Evolutionary conservation across 2,888 invertebrate species (phyloP).

Genomic region (Amorpha juglandis): DNA sequence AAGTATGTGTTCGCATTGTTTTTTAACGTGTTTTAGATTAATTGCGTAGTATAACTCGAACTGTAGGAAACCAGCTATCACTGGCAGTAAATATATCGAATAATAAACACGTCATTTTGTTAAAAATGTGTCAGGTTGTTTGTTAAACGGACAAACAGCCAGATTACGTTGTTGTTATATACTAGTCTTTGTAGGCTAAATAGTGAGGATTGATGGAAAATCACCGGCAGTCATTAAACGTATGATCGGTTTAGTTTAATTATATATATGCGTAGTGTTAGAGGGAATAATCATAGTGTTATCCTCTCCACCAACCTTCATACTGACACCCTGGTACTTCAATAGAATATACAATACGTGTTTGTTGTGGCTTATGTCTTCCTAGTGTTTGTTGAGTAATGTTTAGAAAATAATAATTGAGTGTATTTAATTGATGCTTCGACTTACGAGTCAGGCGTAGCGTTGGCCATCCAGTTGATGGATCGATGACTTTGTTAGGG

Average conservation of each 20-base stretch:
- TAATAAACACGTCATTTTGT: slow-evolving; percentile 12
- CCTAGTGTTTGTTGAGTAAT: not conserved
- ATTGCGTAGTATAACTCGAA: too few relatives aligned
- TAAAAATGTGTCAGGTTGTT: slow-evolving; percentile 17
- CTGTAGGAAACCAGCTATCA: not conserved
- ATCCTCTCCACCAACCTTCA: slow-evolving; percentile 14
- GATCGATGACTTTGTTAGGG: too few relatives aligned
- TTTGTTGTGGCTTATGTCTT: not conserved
- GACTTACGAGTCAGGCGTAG: too few relatives aligned
- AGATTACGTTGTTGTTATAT: slow-evolving; percentile 14
- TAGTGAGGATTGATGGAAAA: slow-evolving; percentile 23
- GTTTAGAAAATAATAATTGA: too few relatives aligned
- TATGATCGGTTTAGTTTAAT: slow-evolving; percentile 8
- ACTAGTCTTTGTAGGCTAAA: slow-evolving; percentile 10
- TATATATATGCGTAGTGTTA: not conserved
- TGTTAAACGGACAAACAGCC: slow-evolving; percentile 14
- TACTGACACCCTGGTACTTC: slow-evolving; percentile 15
- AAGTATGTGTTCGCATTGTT: not conserved
- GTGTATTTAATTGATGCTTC: too few relatives aligned
- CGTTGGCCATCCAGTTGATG: too few relatives aligned
- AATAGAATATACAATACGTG: slow-evolving; percentile 4
- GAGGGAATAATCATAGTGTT: slow-evolving; percentile 4
- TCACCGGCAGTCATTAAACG: slow-evolving; percentile 20
- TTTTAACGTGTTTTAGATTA: not conserved
- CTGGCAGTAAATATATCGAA: not conserved